These are phyloP conservation scores for Salpingus planirostris DNA, from an alignment of 2,888 invertebrate species.

Conservation along the genomic window DNA sequence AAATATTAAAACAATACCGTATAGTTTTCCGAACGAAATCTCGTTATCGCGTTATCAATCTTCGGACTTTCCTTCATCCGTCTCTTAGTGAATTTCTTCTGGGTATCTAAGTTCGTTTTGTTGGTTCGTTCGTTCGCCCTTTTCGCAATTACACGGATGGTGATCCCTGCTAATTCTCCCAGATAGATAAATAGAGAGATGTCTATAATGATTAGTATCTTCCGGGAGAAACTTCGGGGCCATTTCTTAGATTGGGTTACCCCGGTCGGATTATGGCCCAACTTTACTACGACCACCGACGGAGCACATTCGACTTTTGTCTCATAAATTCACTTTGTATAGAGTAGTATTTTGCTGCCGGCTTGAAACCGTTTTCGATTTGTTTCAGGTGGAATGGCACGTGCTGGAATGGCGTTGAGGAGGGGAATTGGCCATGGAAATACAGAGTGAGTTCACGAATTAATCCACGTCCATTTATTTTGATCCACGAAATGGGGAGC, in stretches of 20 bases:
- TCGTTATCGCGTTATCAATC: too few relatives aligned
- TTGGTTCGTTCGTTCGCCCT: background rate
- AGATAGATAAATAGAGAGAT: slow-evolving; percentile 19
- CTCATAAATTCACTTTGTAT: too few relatives aligned
- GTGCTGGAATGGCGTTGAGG: slow-evolving; percentile 65
- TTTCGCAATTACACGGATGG: slow-evolving; percentile 18
- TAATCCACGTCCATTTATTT: too few relatives aligned
- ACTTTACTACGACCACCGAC: slow-evolving; percentile 1
- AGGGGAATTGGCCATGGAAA: slow-evolving; percentile 64
- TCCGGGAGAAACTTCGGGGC: too few relatives aligned
- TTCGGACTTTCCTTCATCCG: too few relatives aligned
- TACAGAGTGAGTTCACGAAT: slow-evolving; percentile 62
- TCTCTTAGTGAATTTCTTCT: too few relatives aligned
- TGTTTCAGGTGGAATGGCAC: slow-evolving; percentile 58
- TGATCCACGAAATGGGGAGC: too few relatives aligned
- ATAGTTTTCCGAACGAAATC: too few relatives aligned
- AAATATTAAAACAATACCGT: too few relatives aligned
- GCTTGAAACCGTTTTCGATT: slow-evolving; percentile 1
- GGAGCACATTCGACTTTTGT: too few relatives aligned
- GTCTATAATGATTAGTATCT: slow-evolving; percentile 19
- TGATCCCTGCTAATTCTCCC: slow-evolving; percentile 15
- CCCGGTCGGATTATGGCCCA: slow-evolving; percentile 1
- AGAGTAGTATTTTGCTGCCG: too few relatives aligned
- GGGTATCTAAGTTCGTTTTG: too few relatives aligned
- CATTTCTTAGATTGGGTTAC: slow-evolving; percentile 7